Percentiles rank a stretch among this genome's conserved stretches.
phyloP scores from a whole-genome alignment of 2,888 invertebrate species.

The Leptinotarsa rubiginosa region DNA sequence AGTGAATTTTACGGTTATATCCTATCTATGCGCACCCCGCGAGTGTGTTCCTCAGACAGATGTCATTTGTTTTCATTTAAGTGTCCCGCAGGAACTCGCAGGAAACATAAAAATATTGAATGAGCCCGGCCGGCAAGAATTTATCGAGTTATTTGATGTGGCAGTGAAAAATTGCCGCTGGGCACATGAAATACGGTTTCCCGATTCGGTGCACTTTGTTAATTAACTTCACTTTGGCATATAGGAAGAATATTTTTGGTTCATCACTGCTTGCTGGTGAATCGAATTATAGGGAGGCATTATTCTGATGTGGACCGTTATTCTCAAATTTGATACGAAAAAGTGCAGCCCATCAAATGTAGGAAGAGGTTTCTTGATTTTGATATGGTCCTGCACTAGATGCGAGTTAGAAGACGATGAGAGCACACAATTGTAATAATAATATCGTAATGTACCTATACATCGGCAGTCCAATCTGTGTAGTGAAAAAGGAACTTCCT shows the following conservation, averaged over 20 bases:
- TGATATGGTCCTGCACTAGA: no score
- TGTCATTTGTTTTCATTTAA: slow-evolving; percentile 61
- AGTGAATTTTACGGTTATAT: slow-evolving; percentile 13
- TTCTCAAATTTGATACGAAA: no score
- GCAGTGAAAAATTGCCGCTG: slow-evolving; percentile 44
- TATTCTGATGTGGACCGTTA: no score
- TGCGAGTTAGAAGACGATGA: no score
- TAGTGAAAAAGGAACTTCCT: no score
- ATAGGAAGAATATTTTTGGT: neutral
- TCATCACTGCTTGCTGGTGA: neutral
- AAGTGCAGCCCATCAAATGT: no score
- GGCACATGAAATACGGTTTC: slow-evolving; percentile 42
- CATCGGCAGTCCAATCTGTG: no score
- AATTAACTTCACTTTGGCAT: slow-evolving; percentile 34
- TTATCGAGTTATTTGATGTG: slow-evolving; percentile 49
- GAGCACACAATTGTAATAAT: no score
- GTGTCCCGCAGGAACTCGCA: slow-evolving; percentile 54
- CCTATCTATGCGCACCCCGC: slow-evolving; percentile 21
- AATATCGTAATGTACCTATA: no score
- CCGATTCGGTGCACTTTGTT: slow-evolving; percentile 43
- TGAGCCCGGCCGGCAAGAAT: slow-evolving; percentile 41
- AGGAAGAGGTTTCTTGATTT: no score
- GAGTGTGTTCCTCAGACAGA: slow-evolving; percentile 35
- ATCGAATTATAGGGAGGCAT: no score
- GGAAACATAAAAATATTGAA: slow-evolving; percentile 53